Percentiles rank a stretch among this genome's conserved stretches.
These are phyloP conservation scores for Orchesella flavescens DNA, from an alignment of 2,888 invertebrate species.

Conservation along the genomic window DNA sequence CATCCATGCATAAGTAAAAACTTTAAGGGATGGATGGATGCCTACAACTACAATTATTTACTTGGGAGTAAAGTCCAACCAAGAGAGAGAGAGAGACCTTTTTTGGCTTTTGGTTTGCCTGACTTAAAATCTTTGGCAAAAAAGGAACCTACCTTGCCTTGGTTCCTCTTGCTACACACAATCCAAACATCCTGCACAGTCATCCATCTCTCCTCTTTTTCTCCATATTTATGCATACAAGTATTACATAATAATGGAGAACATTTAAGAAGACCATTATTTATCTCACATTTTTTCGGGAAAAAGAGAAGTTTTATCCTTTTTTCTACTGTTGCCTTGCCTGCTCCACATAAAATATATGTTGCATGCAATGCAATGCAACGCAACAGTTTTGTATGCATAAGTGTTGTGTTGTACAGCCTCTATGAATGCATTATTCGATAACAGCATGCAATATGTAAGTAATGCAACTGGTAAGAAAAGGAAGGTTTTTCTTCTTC, in stretches of 20 bases:
- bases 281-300: not conserved
- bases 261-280: not conserved
- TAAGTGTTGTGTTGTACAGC: not conserved
- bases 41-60: not conserved
- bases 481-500: not conserved
- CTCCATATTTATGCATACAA: conserved; percentile 2
- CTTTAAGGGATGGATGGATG: not conserved
- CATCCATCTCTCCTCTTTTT: not conserved
- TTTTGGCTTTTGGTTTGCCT: conserved; percentile 4
- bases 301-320: not conserved
- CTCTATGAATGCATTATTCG: not conserved
- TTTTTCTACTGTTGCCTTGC: too few species aligned
- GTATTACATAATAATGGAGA: conserved; percentile 6
- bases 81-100: not conserved
- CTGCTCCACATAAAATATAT: too few species aligned
- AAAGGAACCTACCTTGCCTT: not conserved
- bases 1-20: not conserved
- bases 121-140: conserved; percentile 10
- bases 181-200: not conserved
- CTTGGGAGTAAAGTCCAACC: not conserved
- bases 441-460: not conserved
- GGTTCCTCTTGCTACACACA: too few species aligned
- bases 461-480: conserved; percentile 3
- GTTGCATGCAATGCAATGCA: too few species aligned
- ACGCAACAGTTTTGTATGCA: not conserved